Evolutionary conservation across 2,113 vertebrate species (phyloP), one percentile per base, ranked within the genome.

Genomic region (Galemys pyrenaicus): DNA sequence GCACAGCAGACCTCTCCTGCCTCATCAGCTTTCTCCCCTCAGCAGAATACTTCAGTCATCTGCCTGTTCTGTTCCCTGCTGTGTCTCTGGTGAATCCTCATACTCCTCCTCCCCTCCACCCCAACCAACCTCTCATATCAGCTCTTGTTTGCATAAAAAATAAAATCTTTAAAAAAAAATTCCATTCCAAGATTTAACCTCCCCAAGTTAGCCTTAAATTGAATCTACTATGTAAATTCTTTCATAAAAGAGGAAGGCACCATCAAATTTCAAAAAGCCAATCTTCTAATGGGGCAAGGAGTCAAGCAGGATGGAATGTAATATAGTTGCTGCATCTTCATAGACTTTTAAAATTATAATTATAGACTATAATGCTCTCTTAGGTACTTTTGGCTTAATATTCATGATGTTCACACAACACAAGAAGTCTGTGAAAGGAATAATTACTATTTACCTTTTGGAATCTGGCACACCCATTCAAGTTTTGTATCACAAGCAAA

Each of bases 381-480:
- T 51, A 88, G 58, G 5, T 89, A 73, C 30, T 83, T 73, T 37
- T 35, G 32, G 51, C 5, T 90, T 44, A 82, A n/a, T 0, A 49
- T 90, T 81, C 13, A 84, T n/a, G 74, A 74, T 22, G 51, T 75
- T 89, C 24, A 35, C 9, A 19, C 37, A 37, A 35, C 9, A 19
- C 37, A 37, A 80, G 54, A 94, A 41, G 8, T 37, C 0, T 35
- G 12, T 85, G 20, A 94, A 81, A 94, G 19, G n/a, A 82, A 16
- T 64, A 89, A 91, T 5, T 65, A 51, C 28, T 84, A 86, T 80
- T 98, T 98, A 99, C 99, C 99, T 95, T 99, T 98, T 65, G 99
- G 98, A 93, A 99, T 99, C 97, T 99, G 99, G 97, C 99, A 99
- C 86, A 99, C 98, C 99, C 99, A 99, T 95, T 99, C 99, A 35